phyloP scores from a whole-genome alignment of 2,113 vertebrate genomes.

The Oceanites oceanicus region DNA sequence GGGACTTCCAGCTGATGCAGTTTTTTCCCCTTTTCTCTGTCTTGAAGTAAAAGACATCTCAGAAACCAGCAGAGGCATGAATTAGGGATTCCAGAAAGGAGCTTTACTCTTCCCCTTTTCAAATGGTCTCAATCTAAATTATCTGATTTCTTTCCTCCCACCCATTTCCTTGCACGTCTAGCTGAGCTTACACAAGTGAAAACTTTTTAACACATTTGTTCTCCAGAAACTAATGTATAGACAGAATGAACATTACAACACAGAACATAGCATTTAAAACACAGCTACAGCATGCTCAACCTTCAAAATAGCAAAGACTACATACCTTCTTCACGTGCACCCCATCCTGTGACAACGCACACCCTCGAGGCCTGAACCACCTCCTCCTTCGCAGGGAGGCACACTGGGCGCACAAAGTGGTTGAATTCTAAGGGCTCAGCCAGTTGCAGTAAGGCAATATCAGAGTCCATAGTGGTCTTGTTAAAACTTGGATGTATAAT shows the following conservation, averaged over 20 bases:
- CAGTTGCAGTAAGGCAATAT: slow-evolving; percentile 51
- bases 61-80: background rate
- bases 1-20: slow-evolving; percentile 56
- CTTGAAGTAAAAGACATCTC: slow-evolving; percentile 13
- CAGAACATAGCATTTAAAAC: background rate
- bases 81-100: background rate
- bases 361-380: background rate
- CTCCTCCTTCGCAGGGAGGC: slow-evolving; percentile 31
- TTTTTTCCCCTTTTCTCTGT: slow-evolving; percentile 34
- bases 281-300: background rate
- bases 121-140: background rate
- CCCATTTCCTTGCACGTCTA: background rate
- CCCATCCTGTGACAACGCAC: slow-evolving; percentile 53
- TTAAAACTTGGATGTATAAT: slow-evolving; percentile 50
- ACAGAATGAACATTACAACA: background rate
- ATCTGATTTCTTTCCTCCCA: background rate
- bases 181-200: background rate
- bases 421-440: slow-evolving; percentile 10
- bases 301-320: background rate
- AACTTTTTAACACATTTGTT: accelerated
- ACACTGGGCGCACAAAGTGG: background rate
- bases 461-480: slow-evolving; percentile 7
- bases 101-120: background rate
- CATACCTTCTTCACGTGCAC: slow-evolving; percentile 11
- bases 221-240: background rate